These are phyloP conservation scores for Gnathochromis pfefferi DNA, from an alignment of 2,113 vertebrate genomes.

Conservation along the genomic window DNA sequence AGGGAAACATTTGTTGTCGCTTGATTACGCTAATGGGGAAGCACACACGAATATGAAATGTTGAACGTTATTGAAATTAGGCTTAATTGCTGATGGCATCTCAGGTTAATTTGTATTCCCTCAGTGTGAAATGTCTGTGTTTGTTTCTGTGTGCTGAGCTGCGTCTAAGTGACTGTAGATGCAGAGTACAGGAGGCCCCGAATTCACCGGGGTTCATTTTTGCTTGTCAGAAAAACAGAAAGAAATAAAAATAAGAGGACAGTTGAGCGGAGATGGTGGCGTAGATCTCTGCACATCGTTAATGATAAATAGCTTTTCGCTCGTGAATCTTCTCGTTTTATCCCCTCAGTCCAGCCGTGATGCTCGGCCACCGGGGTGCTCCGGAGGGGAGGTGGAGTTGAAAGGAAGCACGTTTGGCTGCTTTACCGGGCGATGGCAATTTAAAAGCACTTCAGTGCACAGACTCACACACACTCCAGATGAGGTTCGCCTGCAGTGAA, in stretches of 20 bases:
- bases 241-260: background rate
- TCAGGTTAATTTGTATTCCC: constrained; percentile 77
- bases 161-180: constrained; percentile 25
- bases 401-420: constrained; percentile 20
- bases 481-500: constrained; percentile 33
- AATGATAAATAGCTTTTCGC: background rate
- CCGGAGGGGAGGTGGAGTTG: constrained; percentile 6
- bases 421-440: constrained; percentile 32
- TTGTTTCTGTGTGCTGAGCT: constrained; percentile 49
- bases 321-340: background rate
- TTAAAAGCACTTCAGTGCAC: constrained; percentile 57
- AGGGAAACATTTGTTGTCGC: constrained; percentile 73
- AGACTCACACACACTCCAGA: constrained; percentile 29
- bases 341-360: constrained; percentile 25
- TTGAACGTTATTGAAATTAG: constrained; percentile 78
- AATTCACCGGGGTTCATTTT: background rate
- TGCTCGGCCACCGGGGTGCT: constrained; percentile 10
- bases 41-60: constrained; percentile 71
- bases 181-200: constrained; percentile 2
- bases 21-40: constrained; percentile 75
- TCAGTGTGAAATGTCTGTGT: constrained; percentile 60
- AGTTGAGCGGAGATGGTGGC: background rate
- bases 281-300: background rate
- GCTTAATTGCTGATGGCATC: constrained; percentile 75
- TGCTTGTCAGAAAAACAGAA: background rate